phyloP scores from a whole-genome alignment of 2,888 invertebrate species.

The Trachelus stipa region DNA sequence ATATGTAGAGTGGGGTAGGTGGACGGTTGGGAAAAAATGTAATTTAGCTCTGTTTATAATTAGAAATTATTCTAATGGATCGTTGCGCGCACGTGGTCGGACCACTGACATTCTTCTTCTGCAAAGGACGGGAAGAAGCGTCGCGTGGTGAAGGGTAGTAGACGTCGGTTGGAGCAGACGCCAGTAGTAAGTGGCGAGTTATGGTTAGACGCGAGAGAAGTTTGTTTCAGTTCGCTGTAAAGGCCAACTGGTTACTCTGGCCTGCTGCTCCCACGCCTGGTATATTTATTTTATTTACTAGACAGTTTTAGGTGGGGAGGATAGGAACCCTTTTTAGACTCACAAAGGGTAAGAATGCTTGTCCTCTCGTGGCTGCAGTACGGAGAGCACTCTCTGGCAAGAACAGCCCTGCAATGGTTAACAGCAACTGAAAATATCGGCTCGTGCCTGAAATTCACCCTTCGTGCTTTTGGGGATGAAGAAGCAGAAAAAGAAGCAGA shows the following conservation, averaged over 20 bases:
- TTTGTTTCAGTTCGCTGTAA: background rate
- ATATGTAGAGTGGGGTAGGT: background rate
- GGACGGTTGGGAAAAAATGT: background rate
- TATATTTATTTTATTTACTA: background rate
- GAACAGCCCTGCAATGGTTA: background rate
- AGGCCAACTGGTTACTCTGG: background rate
- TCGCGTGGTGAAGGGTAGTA: background rate
- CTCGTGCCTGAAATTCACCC: conserved; percentile 7
- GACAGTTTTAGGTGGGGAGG: background rate
- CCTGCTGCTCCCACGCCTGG: background rate
- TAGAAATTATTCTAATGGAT: background rate
- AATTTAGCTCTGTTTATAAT: background rate
- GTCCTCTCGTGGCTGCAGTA: background rate
- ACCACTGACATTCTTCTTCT: background rate
- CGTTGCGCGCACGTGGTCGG: background rate
- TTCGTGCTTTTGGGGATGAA: background rate
- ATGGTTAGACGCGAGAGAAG: background rate
- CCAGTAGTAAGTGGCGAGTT: conserved; percentile 2
- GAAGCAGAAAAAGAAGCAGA: conserved; percentile 5
- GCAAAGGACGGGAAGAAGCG: background rate
- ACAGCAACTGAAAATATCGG: conserved; percentile 21
- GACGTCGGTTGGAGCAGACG: background rate
- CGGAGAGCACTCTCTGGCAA: background rate
- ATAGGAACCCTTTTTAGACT: background rate
- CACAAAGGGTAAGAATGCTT: background rate